Conservation (phyloP, 2,797 vertebrate species). For the Pangasius krempfi region DNA sequence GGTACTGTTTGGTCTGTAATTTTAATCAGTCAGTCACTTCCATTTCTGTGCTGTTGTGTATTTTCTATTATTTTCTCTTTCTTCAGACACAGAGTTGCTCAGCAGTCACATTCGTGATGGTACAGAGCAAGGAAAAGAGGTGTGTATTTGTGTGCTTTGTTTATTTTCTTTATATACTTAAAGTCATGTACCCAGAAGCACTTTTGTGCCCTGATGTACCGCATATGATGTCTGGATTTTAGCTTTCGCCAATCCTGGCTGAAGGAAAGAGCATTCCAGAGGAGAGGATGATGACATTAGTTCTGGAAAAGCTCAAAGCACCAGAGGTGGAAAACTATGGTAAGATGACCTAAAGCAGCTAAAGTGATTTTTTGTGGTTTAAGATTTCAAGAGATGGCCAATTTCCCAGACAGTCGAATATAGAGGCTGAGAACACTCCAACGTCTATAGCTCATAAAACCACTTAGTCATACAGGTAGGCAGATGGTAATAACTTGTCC, state of each 20-base stretch:
- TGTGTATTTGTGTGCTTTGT: constrained; percentile 58
- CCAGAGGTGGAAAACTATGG: constrained; percentile 87
- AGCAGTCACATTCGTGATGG: constrained; percentile 74
- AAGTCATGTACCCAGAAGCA: neutral
- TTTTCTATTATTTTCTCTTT: constrained; percentile 1
- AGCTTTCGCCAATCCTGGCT: constrained; percentile 82
- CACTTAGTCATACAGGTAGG: neutral
- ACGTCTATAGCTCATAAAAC: neutral
- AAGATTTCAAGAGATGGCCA: neutral
- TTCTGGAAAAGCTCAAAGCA: constrained; percentile 82
- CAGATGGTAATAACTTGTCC: neutral
- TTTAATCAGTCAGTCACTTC: neutral
- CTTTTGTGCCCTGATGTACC: neutral
- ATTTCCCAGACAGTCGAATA: no score
- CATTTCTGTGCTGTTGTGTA: neutral
- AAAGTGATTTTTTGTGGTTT: neutral
- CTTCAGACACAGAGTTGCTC: constrained; percentile 85
- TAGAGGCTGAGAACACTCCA: neutral
- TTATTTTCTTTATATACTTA: neutral
- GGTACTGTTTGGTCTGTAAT: constrained; percentile 72
- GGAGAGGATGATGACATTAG: constrained; percentile 79
- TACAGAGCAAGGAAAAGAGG: constrained; percentile 80
- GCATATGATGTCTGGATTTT: constrained; percentile 47
- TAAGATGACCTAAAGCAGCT: constrained; percentile 59
- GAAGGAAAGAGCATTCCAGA: constrained; percentile 82